These are phyloP conservation scores for Montipora capricornis DNA, from an alignment of 64 coral and sea anemone genomes.

Conservation along the genomic window DNA sequence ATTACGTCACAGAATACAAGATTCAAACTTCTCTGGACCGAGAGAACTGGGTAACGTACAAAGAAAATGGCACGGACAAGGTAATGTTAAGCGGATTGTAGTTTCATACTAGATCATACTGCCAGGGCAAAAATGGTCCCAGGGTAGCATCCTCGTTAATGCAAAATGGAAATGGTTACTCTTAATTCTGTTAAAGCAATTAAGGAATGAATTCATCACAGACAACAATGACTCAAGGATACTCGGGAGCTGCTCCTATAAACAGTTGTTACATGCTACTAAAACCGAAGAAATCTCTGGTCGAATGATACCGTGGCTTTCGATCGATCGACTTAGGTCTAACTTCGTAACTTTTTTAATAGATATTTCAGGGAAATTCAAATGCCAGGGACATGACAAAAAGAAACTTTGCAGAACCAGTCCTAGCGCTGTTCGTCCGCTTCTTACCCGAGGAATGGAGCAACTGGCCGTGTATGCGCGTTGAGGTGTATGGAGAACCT, in stretches of 20 bases:
- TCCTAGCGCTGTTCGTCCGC: constrained; percentile 55
- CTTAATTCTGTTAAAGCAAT: too few species aligned
- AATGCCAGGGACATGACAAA: constrained; percentile 26
- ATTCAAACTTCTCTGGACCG: constrained; percentile 52
- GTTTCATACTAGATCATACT: background rate
- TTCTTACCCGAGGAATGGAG: constrained; percentile 50
- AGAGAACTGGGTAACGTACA: constrained; percentile 54
- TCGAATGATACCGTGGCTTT: too few species aligned
- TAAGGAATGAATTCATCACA: too few species aligned
- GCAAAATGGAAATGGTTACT: too few species aligned
- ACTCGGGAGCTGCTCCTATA: too few species aligned
- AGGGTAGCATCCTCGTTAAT: too few species aligned
- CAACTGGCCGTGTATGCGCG: constrained; percentile 64
- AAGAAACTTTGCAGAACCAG: constrained; percentile 12
- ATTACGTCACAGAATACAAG: constrained; percentile 62
- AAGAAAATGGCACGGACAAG: constrained; percentile 47
- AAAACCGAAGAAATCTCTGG: too few species aligned
- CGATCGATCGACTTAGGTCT: too few species aligned
- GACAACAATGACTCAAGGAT: too few species aligned
- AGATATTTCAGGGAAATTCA: constrained; percentile 63
- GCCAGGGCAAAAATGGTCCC: too few species aligned
- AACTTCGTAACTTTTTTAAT: background rate
- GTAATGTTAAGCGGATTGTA: background rate
- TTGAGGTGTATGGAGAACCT: constrained; percentile 66
- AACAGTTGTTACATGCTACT: too few species aligned